Percentiles rank a stretch among this genome's conserved stretches.
phyloP scores from a whole-genome alignment of 1,140 invertebrate species.

The Acyrthosiphon pisum region DNA sequence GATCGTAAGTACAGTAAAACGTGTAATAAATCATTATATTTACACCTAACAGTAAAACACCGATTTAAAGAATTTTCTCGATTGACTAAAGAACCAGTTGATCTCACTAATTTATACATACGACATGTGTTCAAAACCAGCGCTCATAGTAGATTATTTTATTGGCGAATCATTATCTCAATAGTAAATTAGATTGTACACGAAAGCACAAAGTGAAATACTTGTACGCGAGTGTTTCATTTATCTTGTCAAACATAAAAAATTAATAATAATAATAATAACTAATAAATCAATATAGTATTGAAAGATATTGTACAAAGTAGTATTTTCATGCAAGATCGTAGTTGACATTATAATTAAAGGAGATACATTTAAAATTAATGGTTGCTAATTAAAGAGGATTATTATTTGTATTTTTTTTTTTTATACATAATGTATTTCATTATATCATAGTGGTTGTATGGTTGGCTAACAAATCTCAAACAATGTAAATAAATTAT shows the following conservation, averaged over 20 bases:
- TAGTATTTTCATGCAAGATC: not conserved
- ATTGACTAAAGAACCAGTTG: too few species aligned
- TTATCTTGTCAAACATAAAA: not conserved
- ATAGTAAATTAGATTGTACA: not conserved
- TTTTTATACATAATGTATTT: not conserved
- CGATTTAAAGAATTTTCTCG: not conserved
- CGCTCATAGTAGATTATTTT: not conserved
- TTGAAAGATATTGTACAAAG: not conserved
- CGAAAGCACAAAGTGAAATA: not conserved
- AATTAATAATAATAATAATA: not conserved
- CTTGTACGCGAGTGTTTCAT: not conserved
- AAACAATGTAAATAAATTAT: constrained; percentile 25
- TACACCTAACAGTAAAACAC: not conserved
- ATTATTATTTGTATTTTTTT: not conserved
- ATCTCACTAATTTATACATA: too few species aligned
- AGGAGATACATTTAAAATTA: not conserved
- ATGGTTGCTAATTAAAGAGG: not conserved
- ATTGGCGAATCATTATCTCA: not conserved
- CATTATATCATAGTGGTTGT: not conserved
- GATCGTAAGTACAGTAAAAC: too few species aligned
- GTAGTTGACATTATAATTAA: not conserved
- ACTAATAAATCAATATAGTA: not conserved
- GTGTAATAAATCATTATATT: not conserved
- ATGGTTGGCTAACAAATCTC: not conserved
- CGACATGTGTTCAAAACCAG: too few species aligned